phyloP scores from a whole-genome alignment of 2,888 invertebrate species.

The Lacanobia wlatinum region DNA sequence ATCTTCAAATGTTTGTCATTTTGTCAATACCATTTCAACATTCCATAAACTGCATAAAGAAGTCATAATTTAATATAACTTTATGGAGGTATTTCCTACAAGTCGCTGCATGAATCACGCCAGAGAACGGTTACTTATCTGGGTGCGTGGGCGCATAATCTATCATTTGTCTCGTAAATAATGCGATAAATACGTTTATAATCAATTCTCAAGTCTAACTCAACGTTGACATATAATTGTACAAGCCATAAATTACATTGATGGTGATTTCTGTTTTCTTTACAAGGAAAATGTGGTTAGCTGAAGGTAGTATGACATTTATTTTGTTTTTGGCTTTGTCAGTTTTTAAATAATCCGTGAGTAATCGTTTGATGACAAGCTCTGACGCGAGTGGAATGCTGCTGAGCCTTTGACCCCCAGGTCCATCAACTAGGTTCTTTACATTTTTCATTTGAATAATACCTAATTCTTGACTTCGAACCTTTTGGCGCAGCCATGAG shows the following conservation, averaged over 20 bases:
- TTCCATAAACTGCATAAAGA: conserved; percentile 7
- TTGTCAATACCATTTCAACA: neutral
- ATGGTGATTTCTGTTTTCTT: conserved; percentile 44
- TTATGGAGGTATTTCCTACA: conserved; percentile 31
- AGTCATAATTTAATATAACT: conserved; percentile 29
- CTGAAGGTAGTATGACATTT: conserved; percentile 27
- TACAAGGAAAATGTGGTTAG: conserved; percentile 41
- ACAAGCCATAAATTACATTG: conserved; percentile 60
- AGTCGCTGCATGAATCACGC: conserved; percentile 47
- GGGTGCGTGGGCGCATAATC: conserved; percentile 60
- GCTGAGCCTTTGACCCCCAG: neutral
- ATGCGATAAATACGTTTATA: conserved; percentile 56
- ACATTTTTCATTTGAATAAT: neutral
- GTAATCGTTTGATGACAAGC: neutral
- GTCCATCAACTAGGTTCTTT: neutral
- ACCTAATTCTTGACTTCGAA: too few species aligned
- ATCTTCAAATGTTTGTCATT: neutral
- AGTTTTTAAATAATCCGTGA: conserved; percentile 8
- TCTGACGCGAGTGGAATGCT: neutral
- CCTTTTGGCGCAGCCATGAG: too few species aligned
- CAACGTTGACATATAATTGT: conserved; percentile 46
- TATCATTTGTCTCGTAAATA: conserved; percentile 64
- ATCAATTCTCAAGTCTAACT: conserved; percentile 53
- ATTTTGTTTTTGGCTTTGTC: conserved; percentile 22
- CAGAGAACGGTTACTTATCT: conserved; percentile 41